Base-by-base conservation (phyloP, 2,797 vertebrate species). In the Telmatherina bonti region DNA sequence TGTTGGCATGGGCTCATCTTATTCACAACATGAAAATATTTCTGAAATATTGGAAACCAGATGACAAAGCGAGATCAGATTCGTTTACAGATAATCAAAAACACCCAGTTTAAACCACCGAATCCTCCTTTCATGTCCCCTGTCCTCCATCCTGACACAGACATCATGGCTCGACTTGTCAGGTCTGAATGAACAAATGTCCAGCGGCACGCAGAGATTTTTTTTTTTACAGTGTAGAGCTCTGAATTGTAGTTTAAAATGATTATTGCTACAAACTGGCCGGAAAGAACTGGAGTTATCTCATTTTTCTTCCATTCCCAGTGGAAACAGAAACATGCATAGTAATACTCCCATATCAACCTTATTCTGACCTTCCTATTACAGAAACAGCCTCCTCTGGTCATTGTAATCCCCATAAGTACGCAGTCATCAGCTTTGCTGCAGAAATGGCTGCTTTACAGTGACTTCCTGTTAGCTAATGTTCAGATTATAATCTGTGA, bases 11-110 rank as follows among this genome's bases (percentile, higher is more conserved):
- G 78, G 53, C 47, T 78, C 75, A 69, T 78, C 27, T 64, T 59
- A 41, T 72, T 70, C 68, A 80, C 81, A 84, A 84, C 54, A 82
- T 51, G 41, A 51, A 85, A 61, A 83, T 56, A 72, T 62, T 76
- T 57, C 62, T 70, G 79, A 69, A 83, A 72, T 70, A 73, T n/a
- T n/a, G 53, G 41, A 43, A 43, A 43, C 5, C 38, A 43, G 41
- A 77, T 57, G 62, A 60, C 53, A 49, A 66, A 7, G 30, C 43
- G 11, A 54, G 49, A 67, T 82, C 73, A 78, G 76, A 6, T 7
- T 45, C 6, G 5, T 45, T 4, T 4, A 20, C 20, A 18, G 18
- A 20, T 20, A 45, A 18, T 5, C 16, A 41, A 45, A 18, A 45
- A 20, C 18, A 7, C 18, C 2, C 1, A 10, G 7, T 24, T 9